A percentile compares a stretch with the other conserved stretches of the same genome.
Evolutionary conservation across 35 echinoderm and acorn worm genomes (phyloP).

Genomic region (Lytechinus pictus): DNA sequence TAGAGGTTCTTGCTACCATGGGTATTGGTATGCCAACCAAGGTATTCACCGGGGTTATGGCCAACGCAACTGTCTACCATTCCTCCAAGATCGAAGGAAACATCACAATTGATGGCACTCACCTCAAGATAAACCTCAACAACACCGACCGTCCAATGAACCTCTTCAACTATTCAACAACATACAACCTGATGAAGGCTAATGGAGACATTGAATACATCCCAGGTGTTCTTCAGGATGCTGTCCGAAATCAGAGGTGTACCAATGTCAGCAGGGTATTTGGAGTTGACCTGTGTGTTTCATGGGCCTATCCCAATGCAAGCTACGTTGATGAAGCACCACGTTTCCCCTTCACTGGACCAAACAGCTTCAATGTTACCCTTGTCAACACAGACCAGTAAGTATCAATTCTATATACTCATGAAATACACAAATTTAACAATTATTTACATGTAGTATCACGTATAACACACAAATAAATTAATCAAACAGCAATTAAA

Average conservation of each 20-base stretch:
- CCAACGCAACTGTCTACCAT: slow-evolving; percentile 85
- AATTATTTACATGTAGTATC: too few relatives aligned
- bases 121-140: slow-evolving; percentile 90
- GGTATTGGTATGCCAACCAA: slow-evolving; percentile 76
- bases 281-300: slow-evolving; percentile 73
- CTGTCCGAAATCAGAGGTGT: slow-evolving; percentile 69
- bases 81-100: slow-evolving; percentile 85
- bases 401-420: too few relatives aligned
- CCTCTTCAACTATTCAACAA: slow-evolving; percentile 89
- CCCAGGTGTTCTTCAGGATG: slow-evolving; percentile 77
- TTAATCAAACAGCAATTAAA: too few relatives aligned
- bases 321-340: slow-evolving; percentile 86
- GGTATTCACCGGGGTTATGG: slow-evolving; percentile 73
- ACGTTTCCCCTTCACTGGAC: slow-evolving; percentile 96
- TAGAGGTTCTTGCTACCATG: slow-evolving; percentile 88
- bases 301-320: slow-evolving; percentile 93
- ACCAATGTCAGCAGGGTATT: slow-evolving; percentile 61
- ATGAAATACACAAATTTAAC: too few relatives aligned
- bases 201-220: slow-evolving; percentile 66
- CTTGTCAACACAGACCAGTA: slow-evolving; percentile 83
- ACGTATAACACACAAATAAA: too few relatives aligned
- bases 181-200: slow-evolving; percentile 72
- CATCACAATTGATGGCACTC: slow-evolving; percentile 76
- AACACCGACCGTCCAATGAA: slow-evolving; percentile 80
- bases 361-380: slow-evolving; percentile 87